Conservation (phyloP, 2,113 vertebrate species). For the Daphoenositta chrysoptera region DNA sequence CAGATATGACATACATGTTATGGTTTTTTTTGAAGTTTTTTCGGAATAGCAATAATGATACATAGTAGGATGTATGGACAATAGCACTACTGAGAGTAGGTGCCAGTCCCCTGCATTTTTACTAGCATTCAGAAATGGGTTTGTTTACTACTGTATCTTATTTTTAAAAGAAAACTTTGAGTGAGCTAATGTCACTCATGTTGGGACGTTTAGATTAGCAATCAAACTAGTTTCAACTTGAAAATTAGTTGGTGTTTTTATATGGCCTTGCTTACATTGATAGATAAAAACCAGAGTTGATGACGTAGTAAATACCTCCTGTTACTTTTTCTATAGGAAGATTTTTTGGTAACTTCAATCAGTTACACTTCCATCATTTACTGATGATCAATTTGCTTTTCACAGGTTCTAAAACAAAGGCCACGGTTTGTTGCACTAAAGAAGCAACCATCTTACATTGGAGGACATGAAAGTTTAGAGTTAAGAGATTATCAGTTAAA, state of each 20-base stretch:
- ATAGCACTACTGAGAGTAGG: neutral
- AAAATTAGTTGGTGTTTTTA: neutral
- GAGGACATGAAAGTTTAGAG: slow-evolving; percentile 86
- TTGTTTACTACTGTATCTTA: neutral
- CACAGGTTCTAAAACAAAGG: slow-evolving; percentile 91
- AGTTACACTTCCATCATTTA: neutral
- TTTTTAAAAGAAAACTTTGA: neutral
- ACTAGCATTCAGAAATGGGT: neutral
- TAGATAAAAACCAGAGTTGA: neutral
- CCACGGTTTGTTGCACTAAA: slow-evolving; percentile 94
- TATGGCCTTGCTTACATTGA: neutral
- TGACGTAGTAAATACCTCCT: neutral
- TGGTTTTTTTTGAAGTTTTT: neutral
- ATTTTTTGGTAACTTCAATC: neutral
- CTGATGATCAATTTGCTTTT: neutral
- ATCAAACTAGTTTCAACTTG: neutral
- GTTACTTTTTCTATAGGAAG: neutral
- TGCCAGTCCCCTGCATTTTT: neutral
- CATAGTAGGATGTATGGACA: neutral
- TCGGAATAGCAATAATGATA: neutral
- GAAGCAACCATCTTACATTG: slow-evolving; percentile 91
- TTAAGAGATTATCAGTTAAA: slow-evolving; percentile 96
- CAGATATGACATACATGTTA: neutral
- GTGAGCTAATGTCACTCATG: neutral
- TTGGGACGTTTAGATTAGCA: neutral